Conservation (phyloP, 2,888 invertebrate genomes). For the Plutella xylostella region DNA sequence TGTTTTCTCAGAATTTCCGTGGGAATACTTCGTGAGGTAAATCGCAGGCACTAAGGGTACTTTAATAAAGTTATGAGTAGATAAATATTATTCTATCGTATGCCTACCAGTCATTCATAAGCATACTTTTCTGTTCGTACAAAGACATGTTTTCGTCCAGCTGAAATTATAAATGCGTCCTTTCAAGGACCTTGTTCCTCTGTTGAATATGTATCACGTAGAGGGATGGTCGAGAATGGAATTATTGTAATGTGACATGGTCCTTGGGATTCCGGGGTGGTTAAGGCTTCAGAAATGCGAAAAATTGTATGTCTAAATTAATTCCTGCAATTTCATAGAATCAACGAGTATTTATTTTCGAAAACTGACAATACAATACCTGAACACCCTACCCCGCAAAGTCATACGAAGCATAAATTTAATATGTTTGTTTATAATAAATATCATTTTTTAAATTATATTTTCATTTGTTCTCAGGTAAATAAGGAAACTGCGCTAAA, state of each 20-base stretch:
- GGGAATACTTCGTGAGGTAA: no score
- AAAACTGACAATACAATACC: neutral
- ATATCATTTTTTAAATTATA: no score
- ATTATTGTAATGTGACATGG: conserved; percentile 1
- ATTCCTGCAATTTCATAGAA: neutral
- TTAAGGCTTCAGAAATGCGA: neutral
- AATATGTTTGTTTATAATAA: no score
- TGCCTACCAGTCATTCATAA: neutral
- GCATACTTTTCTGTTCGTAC: no score
- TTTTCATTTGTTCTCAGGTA: no score
- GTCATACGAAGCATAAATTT: neutral
- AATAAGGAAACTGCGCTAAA: no score
- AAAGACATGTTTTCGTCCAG: conserved; percentile 7
- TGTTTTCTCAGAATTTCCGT: no score
- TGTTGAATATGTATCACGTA: conserved; percentile 37
- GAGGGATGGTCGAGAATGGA: neutral
- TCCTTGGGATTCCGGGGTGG: neutral
- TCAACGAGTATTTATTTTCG: neutral
- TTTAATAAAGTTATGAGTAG: neutral
- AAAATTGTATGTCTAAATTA: neutral
- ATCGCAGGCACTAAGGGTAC: no score
- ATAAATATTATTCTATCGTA: neutral
- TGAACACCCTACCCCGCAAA: neutral
- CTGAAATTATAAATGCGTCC: conserved; percentile 11
- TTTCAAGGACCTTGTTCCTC: conserved; percentile 16